Percentiles rank a stretch among this genome's conserved stretches.
phyloP scores from a whole-genome alignment of 2,888 invertebrate genomes.

The Atherix ibis region DNA sequence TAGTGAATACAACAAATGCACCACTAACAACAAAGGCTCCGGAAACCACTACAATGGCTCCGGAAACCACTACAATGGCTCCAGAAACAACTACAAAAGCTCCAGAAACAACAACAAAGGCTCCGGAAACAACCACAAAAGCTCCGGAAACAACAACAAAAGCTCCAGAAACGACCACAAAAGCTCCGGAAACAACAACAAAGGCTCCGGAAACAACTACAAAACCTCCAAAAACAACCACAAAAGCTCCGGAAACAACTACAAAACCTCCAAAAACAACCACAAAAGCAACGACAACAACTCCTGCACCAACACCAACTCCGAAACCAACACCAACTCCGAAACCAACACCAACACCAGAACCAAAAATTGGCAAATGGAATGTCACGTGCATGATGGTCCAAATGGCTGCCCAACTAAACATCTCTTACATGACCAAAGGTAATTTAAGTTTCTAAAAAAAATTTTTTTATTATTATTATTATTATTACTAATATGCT shows the following conservation, averaged over 20 bases:
- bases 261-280: slow-evolving; percentile 20
- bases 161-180: no score
- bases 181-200: slow-evolving; percentile 24
- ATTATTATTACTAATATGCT: no score
- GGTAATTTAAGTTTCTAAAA: no score
- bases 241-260: slow-evolving; percentile 19
- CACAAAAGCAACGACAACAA: slow-evolving; percentile 9
- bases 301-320: slow-evolving; percentile 23
- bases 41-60: not conserved
- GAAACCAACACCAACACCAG: slow-evolving; percentile 20
- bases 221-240: slow-evolving; percentile 27
- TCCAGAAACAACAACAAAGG: no score
- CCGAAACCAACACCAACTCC: slow-evolving; percentile 20
- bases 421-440: slow-evolving; percentile 33
- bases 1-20: not conserved
- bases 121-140: not conserved
- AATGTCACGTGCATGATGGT: slow-evolving; percentile 48
- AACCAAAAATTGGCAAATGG: slow-evolving; percentile 35
- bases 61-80: not conserved
- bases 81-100: not conserved
- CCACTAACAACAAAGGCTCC: not conserved
- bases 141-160: not conserved
- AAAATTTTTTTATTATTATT: no score
- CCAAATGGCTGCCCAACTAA: slow-evolving; percentile 49
- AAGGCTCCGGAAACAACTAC: slow-evolving; percentile 28